These are phyloP conservation scores for Crenuchus spilurus DNA, from an alignment of 2,797 vertebrate species.

Conservation along the genomic window DNA sequence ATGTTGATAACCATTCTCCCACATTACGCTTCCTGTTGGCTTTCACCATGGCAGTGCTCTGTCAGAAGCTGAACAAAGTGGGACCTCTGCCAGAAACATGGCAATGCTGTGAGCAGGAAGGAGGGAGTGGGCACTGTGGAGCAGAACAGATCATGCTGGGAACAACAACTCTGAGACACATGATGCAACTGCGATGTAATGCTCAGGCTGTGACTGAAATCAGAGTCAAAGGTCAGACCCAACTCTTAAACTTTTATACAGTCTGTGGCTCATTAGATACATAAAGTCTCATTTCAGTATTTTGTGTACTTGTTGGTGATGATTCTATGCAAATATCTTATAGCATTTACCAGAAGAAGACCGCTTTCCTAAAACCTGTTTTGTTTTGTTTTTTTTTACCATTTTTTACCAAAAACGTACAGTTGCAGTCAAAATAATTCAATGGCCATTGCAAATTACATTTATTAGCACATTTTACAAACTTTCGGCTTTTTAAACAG, in stretches of 20 bases:
- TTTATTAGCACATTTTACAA: too few relatives aligned
- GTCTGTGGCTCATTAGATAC: background rate
- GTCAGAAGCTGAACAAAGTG: slow-evolving; percentile 69
- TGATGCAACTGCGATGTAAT: slow-evolving; percentile 92
- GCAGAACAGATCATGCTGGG: slow-evolving; percentile 77
- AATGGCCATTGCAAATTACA: too few relatives aligned
- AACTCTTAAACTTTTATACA: background rate
- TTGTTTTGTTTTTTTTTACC: too few relatives aligned
- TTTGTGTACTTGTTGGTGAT: too few relatives aligned
- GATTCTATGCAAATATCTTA: too few relatives aligned
- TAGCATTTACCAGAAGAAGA: too few relatives aligned
- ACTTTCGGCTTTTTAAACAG: too few relatives aligned
- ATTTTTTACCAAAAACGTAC: too few relatives aligned
- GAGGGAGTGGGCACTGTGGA: slow-evolving; percentile 34
- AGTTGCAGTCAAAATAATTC: too few relatives aligned
- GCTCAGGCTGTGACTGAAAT: slow-evolving; percentile 86
- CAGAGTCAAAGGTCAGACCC: slow-evolving; percentile 78
- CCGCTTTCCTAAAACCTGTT: too few relatives aligned
- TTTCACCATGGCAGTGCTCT: slow-evolving; percentile 80
- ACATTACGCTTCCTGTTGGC: slow-evolving; percentile 82
- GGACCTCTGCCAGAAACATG: slow-evolving; percentile 56
- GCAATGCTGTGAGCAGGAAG: slow-evolving; percentile 42
- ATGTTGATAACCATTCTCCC: slow-evolving; percentile 76
- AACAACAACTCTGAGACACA: slow-evolving; percentile 85
- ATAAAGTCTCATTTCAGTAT: background rate